A percentile compares a stretch with the other conserved stretches of the same genome.
Conservation (phyloP, 2,888 invertebrate genomes). For the Dermolepida albohirtum region DNA sequence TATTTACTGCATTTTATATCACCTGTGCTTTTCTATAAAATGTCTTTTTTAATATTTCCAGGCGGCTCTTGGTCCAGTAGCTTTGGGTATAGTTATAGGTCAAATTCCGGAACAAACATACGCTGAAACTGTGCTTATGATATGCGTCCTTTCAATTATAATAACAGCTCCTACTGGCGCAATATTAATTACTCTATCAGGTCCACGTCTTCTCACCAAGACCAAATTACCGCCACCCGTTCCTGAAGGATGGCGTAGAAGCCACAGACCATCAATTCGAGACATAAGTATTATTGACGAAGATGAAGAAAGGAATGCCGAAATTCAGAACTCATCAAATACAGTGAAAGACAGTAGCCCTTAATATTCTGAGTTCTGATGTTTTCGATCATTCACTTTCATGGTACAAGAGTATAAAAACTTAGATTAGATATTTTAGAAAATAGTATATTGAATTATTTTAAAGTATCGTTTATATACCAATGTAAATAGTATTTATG, state of each 20-base stretch:
- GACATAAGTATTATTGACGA: conserved; percentile 90
- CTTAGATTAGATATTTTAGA: background rate
- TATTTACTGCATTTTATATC: too few relatives aligned
- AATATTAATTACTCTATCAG: conserved; percentile 82
- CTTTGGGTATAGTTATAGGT: conserved; percentile 73
- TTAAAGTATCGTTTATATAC: background rate
- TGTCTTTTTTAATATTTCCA: conserved; percentile 57
- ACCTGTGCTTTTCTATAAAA: background rate
- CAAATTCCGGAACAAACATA: conserved; percentile 67
- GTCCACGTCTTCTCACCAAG: conserved; percentile 81
- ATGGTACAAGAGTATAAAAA: background rate
- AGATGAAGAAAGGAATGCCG: conserved; percentile 70
- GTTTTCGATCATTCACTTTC: conserved; percentile 2
- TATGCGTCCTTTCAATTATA: conserved; percentile 85
- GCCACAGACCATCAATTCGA: conserved; percentile 84
- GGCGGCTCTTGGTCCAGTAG: conserved; percentile 86
- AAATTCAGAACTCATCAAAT: conserved; percentile 24
- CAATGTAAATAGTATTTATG: conserved; percentile 21
- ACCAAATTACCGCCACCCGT: conserved; percentile 77
- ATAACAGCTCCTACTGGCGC: conserved; percentile 88
- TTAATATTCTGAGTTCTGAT: background rate
- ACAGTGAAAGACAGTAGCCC: conserved; percentile 38
- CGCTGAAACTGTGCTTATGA: conserved; percentile 79
- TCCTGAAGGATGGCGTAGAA: conserved; percentile 83
- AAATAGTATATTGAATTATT: background rate